These are phyloP conservation scores for Petaurus breviceps DNA, from an alignment of 2,113 vertebrate species.

Conservation along the genomic window DNA sequence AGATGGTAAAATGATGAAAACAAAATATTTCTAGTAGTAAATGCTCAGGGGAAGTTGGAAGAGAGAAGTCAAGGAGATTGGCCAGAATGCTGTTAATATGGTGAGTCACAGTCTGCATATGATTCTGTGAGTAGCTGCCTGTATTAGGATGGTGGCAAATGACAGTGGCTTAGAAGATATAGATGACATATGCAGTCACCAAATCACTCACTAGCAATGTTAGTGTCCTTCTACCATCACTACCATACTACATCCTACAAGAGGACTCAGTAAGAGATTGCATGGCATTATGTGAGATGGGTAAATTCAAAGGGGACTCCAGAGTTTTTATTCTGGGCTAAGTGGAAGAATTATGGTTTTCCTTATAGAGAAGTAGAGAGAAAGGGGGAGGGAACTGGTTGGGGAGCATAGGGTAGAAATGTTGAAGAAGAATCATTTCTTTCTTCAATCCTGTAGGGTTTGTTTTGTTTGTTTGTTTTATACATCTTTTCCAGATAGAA, in stretches of 20 bases:
- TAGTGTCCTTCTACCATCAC: too few relatives aligned
- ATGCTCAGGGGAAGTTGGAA: neutral
- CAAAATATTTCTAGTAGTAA: neutral
- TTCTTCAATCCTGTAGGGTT: conserved; percentile 9
- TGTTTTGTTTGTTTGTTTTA: neutral
- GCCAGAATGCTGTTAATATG: neutral
- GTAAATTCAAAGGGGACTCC: too few relatives aligned
- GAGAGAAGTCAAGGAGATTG: neutral
- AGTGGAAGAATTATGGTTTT: too few relatives aligned
- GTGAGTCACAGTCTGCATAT: neutral
- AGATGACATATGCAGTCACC: too few relatives aligned
- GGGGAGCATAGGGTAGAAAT: too few relatives aligned
- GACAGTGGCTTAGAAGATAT: neutral
- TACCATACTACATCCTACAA: too few relatives aligned
- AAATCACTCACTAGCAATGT: too few relatives aligned
- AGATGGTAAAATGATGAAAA: neutral
- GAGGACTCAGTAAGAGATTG: neutral
- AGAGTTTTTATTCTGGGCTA: too few relatives aligned
- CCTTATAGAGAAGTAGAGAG: too few relatives aligned
- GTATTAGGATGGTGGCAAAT: neutral
- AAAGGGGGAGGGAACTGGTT: too few relatives aligned
- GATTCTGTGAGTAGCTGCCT: neutral
- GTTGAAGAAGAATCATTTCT: neutral
- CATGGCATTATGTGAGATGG: neutral
- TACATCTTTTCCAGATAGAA: too few relatives aligned